Evolutionary conservation across 2,113 vertebrate genomes (phyloP), one percentile per base, ranked within the genome.

Genomic region (Nymphicus hollandicus): DNA sequence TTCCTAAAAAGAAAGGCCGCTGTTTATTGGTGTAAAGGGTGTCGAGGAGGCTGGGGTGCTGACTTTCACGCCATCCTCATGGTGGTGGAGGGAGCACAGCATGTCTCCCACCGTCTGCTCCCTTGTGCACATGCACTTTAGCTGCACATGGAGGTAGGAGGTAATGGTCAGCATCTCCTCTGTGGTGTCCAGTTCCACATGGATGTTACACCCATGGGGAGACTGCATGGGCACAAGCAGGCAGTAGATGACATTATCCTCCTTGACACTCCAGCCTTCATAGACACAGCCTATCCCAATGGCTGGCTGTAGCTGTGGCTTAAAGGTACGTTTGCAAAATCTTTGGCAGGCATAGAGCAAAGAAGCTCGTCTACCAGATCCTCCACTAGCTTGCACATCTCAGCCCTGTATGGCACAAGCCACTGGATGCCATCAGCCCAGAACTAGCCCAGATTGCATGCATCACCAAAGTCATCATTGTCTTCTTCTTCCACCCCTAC

Each of bases 381-480:
- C n/a, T 14, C 33, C 53, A 74, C 22, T 11, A 61, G 13, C 19
- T 55, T 70, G 17, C 20, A 63, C 1, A 1, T 47, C 1, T 63
- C 39, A 35, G 39, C 10, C 55, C 35, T 29, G 9, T 35, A 15
- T 3, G 3, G 5, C 29, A 46, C 13, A 53, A 52, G 24, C 12
- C n/a, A 46, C 28, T 53, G 29, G 10, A 65, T 43, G 31, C 1
- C 0, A 49, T 64, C 2, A 5, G 35, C 13, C 25, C 47, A 43
- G 64, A 56, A 49, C 28, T 41, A 53, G 24, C 20, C 29, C 25
- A 41, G 24, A 43, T 35, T 43, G 17, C 7, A 19, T 8, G 11
- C 33, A 15, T 65, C 31, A 43, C 13, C 20, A 64, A 20, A 41
- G 37, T 44, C 2, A 0, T 37, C 0, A 0, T 17, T 0, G 0